These are phyloP conservation scores for Nemapogon koenigi DNA, from an alignment of 2,888 invertebrate species.

Conservation along the genomic window DNA sequence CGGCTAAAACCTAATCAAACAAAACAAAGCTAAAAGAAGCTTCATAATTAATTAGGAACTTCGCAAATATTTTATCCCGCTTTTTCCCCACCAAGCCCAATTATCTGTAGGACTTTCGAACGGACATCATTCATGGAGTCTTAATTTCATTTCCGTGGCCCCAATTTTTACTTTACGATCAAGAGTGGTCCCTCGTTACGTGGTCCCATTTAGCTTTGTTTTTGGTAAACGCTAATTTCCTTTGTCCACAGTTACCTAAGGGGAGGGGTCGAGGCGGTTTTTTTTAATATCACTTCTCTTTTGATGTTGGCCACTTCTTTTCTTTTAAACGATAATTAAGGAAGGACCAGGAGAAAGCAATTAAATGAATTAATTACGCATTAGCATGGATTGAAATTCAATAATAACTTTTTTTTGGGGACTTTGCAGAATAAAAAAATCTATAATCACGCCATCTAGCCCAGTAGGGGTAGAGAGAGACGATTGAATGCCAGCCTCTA, in stretches of 20 bases:
- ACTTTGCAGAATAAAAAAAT: too few relatives aligned
- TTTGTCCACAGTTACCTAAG: slow-evolving; percentile 19
- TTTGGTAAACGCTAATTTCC: slow-evolving; percentile 23
- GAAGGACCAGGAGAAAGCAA: background rate
- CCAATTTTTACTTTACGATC: slow-evolving; percentile 34
- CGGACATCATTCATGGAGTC: slow-evolving; percentile 31
- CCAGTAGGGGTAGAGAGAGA: too few relatives aligned
- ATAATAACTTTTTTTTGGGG: too few relatives aligned
- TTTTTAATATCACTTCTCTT: slow-evolving; percentile 2
- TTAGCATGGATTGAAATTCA: too few relatives aligned
- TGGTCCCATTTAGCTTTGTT: slow-evolving; percentile 23
- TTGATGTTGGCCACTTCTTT: slow-evolving; percentile 5
- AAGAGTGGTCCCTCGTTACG: slow-evolving; percentile 22
- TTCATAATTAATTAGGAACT: slow-evolving; percentile 44
- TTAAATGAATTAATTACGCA: slow-evolving; percentile 4
- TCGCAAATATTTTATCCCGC: slow-evolving; percentile 38
- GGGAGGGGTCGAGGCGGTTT: slow-evolving; percentile 10
- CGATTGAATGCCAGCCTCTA: too few relatives aligned
- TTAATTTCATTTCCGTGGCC: slow-evolving; percentile 36
- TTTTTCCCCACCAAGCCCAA: slow-evolving; percentile 47
- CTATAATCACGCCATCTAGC: too few relatives aligned
- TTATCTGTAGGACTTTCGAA: slow-evolving; percentile 31
- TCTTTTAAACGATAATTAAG: background rate
- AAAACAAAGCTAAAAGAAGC: slow-evolving; percentile 21
- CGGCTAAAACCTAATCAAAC: too few relatives aligned